These are phyloP conservation scores for Drosophila dives DNA, from an alignment of 2,888 invertebrate species.

Conservation along the genomic window DNA sequence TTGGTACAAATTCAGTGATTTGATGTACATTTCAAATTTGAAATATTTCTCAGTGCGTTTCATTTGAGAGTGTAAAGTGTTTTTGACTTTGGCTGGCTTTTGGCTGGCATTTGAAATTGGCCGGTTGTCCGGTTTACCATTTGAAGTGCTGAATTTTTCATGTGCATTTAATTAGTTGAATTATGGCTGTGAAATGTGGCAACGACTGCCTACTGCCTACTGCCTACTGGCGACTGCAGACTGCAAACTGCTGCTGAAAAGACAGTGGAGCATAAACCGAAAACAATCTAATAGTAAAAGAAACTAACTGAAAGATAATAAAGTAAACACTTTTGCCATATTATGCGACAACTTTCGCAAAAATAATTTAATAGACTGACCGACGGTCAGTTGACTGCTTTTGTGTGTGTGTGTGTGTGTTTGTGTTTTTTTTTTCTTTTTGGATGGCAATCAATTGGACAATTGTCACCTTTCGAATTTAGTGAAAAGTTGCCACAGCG, in stretches of 20 bases:
- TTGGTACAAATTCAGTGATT: constrained; percentile 45
- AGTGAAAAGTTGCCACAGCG: constrained; percentile 36
- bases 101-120: constrained; percentile 50
- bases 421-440: constrained; percentile 8
- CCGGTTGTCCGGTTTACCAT: constrained; percentile 62
- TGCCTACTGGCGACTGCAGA: not conserved
- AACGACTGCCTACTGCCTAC: constrained; percentile 26
- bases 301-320: constrained; percentile 70
- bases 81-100: constrained; percentile 47
- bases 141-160: constrained; percentile 80
- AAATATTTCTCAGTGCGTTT: constrained; percentile 73
- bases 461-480: constrained; percentile 65
- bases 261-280: constrained; percentile 50
- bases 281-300: constrained; percentile 74
- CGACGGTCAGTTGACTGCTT: constrained; percentile 23
- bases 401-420: not conserved
- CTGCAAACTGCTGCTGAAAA: constrained; percentile 17
- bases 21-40: constrained; percentile 61
- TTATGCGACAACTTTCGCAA: constrained; percentile 80
- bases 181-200: constrained; percentile 79
- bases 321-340: constrained; percentile 75
- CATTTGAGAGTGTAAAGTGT: constrained; percentile 35
- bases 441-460: constrained; percentile 53
- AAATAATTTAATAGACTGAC: constrained; percentile 64
- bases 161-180: constrained; percentile 81